Evolutionary conservation across 2,113 vertebrate species (phyloP).

Genomic region (Leucosticte australis): DNA sequence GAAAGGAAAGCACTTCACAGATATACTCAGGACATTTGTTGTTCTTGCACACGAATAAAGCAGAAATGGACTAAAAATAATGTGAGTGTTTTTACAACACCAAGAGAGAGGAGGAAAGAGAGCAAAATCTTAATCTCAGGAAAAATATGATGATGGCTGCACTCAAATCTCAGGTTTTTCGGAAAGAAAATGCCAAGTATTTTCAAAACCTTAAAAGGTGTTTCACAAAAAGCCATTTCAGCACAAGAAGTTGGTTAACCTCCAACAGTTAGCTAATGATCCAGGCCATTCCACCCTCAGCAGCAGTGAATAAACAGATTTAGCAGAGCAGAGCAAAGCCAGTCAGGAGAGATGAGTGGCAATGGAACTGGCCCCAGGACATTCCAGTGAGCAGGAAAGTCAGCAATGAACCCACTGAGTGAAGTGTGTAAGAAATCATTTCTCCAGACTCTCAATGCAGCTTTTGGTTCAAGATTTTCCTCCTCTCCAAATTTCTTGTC

Average conservation of each 20-base stretch:
- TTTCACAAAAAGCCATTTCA: conserved; percentile 69
- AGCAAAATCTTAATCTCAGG: conserved; percentile 51
- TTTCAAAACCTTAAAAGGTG: conserved; percentile 56
- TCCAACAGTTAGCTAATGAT: conserved; percentile 66
- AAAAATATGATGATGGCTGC: conserved; percentile 35
- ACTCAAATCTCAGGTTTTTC: conserved; percentile 59
- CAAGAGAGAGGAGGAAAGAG: not conserved
- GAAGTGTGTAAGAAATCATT: not conserved
- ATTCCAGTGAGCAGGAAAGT: not conserved
- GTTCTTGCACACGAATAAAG: not conserved
- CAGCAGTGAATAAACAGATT: conserved; percentile 67
- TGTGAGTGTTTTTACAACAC: not conserved
- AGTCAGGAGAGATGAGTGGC: conserved; percentile 6
- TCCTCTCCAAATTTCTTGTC: not conserved
- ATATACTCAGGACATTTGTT: not conserved
- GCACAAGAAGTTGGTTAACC: conserved; percentile 65
- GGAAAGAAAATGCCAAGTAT: not conserved
- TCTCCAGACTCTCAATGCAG: not conserved
- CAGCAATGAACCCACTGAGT: not conserved
- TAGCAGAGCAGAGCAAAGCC: conserved; percentile 43
- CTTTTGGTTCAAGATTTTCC: not conserved
- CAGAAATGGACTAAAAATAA: not conserved
- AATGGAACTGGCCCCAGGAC: not conserved
- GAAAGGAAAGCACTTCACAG: not conserved
- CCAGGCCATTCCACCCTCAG: conserved; percentile 34